Conservation (phyloP, 64 coral and sea anemone species). For the Acropora tenuis region DNA sequence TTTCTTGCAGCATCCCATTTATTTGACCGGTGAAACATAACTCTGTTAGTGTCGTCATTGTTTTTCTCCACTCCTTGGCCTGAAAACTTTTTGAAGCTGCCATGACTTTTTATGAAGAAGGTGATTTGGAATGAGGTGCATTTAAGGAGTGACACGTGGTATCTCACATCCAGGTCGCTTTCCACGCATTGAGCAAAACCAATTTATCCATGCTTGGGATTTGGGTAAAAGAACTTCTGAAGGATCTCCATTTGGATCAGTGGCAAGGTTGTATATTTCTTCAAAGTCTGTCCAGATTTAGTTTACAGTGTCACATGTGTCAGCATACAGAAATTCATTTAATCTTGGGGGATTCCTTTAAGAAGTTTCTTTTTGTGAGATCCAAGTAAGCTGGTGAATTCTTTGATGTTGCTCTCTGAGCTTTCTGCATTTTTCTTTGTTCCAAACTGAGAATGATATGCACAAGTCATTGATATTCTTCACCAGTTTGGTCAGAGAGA, state of each 20-base stretch:
- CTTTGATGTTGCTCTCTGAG: slow-evolving; percentile 31
- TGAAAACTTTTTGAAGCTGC: slow-evolving; percentile 35
- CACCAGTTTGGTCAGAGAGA: slow-evolving; percentile 14
- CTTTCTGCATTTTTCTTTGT: slow-evolving; percentile 58
- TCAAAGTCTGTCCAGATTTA: slow-evolving; percentile 62
- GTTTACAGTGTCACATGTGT: slow-evolving; percentile 22
- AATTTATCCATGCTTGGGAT: slow-evolving; percentile 45
- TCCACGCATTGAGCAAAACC: slow-evolving; percentile 20
- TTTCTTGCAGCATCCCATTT: slow-evolving; percentile 46
- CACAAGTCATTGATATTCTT: slow-evolving; percentile 23
- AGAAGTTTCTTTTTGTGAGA: neutral
- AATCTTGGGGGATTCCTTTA: slow-evolving; percentile 15
- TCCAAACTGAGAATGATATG: slow-evolving; percentile 49
- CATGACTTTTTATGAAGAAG: slow-evolving; percentile 26
- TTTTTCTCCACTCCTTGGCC: slow-evolving; percentile 50
- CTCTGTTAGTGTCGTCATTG: slow-evolving; percentile 43
- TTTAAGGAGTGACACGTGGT: slow-evolving; percentile 18
- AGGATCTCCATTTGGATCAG: neutral
- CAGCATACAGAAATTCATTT: slow-evolving; percentile 32
- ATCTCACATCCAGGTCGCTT: neutral
- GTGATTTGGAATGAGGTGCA: slow-evolving; percentile 9
- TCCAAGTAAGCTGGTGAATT: neutral
- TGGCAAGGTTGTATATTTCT: neutral
- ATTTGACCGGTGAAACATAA: slow-evolving; percentile 40
- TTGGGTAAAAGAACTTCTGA: neutral